These are phyloP conservation scores for Nemurella pictetii DNA, from an alignment of 2,888 invertebrate genomes.

Conservation along the genomic window DNA sequence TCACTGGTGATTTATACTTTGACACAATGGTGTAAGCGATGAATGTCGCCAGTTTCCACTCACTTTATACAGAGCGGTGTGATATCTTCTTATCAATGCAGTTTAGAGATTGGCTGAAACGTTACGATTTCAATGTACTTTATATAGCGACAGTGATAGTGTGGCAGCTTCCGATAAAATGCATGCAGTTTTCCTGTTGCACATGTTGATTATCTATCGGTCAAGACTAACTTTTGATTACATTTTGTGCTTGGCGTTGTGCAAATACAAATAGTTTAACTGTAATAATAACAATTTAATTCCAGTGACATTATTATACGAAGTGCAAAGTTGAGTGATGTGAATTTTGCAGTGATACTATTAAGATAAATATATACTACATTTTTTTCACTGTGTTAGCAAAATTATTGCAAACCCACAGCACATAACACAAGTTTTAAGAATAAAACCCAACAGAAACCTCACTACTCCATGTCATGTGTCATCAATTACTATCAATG, in stretches of 20 bases:
- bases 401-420: too few species aligned
- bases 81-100: background rate
- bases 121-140: background rate
- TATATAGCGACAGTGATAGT: background rate
- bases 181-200: too few species aligned
- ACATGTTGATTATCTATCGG: background rate
- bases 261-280: too few species aligned
- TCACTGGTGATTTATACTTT: too few species aligned
- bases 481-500: too few species aligned
- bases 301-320: background rate
- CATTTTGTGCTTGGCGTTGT: background rate
- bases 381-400: too few species aligned
- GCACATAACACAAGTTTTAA: too few species aligned
- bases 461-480: too few species aligned
- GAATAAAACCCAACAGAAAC: too few species aligned
- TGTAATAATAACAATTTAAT: background rate
- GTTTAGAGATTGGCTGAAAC: background rate
- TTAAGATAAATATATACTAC: too few species aligned
- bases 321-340: background rate
- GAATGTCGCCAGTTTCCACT: background rate
- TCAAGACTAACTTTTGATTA: background rate
- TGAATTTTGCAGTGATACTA: background rate
- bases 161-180: too few species aligned
- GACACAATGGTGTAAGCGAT: background rate
- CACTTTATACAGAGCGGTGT: too few species aligned